These are phyloP conservation scores for Sicus ferrugineus DNA, from an alignment of 2,888 invertebrate genomes.

Conservation along the genomic window DNA sequence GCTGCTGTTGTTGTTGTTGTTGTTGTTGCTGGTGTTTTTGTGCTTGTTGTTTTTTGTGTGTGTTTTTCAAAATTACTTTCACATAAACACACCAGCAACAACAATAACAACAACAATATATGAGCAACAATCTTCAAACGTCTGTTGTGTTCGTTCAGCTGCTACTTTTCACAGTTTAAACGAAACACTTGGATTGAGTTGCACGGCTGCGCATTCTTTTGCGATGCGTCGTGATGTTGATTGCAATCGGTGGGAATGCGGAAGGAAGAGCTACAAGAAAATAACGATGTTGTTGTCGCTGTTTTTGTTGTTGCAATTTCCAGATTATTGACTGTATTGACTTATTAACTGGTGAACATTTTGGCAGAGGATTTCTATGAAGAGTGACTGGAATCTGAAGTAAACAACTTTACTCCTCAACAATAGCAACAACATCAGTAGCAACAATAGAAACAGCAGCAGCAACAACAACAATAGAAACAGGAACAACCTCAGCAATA, in stretches of 20 bases:
- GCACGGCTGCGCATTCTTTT: constrained; percentile 11
- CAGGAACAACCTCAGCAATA: constrained; percentile 45
- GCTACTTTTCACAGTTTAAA: neutral
- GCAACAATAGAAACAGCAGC: constrained; percentile 22
- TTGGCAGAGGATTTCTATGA: neutral
- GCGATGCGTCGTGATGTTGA: neutral
- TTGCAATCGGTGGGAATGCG: constrained; percentile 25
- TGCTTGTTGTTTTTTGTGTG: constrained; percentile 12
- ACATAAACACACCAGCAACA: constrained; percentile 2
- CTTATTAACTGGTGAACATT: neutral
- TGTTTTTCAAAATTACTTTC: constrained; percentile 31
- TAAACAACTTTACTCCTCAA: too few species aligned
- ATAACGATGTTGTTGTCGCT: neutral
- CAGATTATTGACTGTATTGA: constrained; percentile 11
- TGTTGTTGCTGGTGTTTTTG: neutral
- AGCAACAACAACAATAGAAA: constrained; percentile 29
- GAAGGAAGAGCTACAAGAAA: neutral
- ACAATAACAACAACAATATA: constrained; percentile 1
- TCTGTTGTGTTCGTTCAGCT: neutral
- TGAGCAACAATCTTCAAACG: neutral
- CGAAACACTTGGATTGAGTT: neutral
- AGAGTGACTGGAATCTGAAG: constrained; percentile 51
- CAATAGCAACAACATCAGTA: too few species aligned
- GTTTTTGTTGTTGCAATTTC: neutral
- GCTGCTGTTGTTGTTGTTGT: constrained; percentile 1